Conservation (phyloP, 1,140 invertebrate species). For the Panagrolaimus sp. region DNA sequence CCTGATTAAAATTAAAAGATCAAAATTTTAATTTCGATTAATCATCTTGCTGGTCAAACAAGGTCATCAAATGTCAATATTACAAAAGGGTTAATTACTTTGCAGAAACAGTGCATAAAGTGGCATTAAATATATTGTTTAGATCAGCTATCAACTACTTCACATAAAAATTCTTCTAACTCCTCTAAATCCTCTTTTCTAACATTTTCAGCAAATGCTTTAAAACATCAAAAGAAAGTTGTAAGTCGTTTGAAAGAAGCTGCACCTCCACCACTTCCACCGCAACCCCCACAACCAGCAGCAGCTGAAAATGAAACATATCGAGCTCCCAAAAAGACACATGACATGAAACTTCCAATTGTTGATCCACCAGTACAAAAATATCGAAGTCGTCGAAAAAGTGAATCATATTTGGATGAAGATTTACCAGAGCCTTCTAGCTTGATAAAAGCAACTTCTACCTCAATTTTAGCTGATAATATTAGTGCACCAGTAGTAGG, state of each 20-base stretch:
- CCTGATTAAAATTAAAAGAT: too few species aligned
- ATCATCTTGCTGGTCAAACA: too few species aligned
- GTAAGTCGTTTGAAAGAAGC: not conserved
- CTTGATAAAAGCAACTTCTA: not conserved
- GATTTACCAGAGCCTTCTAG: not conserved
- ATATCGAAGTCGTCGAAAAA: not conserved
- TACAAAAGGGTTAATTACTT: too few species aligned
- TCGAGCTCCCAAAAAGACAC: not conserved
- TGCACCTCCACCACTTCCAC: not conserved
- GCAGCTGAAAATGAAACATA: not conserved
- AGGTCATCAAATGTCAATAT: too few species aligned
- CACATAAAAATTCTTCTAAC: too few species aligned
- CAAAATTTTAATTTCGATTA: too few species aligned
- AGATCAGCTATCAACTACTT: too few species aligned
- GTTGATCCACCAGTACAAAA: not conserved
- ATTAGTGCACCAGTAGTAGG: slow-evolving; percentile 24
- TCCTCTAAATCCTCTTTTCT: too few species aligned
- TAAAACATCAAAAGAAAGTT: too few species aligned
- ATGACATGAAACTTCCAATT: not conserved
- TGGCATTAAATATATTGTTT: too few species aligned
- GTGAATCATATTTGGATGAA: not conserved
- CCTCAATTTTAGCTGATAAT: not conserved
- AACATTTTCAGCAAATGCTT: too few species aligned
- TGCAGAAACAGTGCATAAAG: too few species aligned
- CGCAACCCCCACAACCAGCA: not conserved